Conservation (phyloP, 2,888 invertebrate species). For the Chamaedrilus cognettii region DNA sequence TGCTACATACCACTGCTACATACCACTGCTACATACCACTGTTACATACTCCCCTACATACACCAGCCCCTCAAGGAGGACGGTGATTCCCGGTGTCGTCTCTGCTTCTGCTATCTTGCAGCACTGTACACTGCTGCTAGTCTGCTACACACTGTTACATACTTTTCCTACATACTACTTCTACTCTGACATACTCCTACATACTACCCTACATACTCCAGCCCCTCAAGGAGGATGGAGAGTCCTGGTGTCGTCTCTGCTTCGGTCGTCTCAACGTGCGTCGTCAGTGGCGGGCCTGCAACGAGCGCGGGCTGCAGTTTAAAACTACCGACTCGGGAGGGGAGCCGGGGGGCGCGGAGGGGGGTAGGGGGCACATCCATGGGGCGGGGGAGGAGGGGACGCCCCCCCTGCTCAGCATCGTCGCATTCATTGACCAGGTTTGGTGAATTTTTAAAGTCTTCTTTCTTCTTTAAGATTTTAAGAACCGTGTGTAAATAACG, state of each 20-base stretch:
- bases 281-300: neutral
- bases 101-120: constrained; percentile 60
- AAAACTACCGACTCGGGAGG: neutral
- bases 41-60: too few species aligned
- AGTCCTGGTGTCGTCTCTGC: constrained; percentile 62
- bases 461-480: too few species aligned
- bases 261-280: constrained; percentile 46
- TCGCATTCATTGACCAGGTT: constrained; percentile 62
- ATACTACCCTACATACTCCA: constrained; percentile 48
- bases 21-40: too few species aligned
- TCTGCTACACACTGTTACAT: too few species aligned
- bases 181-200: too few species aligned
- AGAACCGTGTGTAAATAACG: too few species aligned
- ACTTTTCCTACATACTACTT: too few species aligned
- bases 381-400: constrained; percentile 41
- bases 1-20: too few species aligned
- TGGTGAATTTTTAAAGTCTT: too few species aligned
- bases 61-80: constrained; percentile 61
- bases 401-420: constrained; percentile 57
- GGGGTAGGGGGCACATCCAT: neutral
- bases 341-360: neutral
- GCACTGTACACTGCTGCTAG: too few species aligned
- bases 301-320: neutral
- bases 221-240: constrained; percentile 60
- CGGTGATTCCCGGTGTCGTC: constrained; percentile 61